These are phyloP conservation scores for Mionectes macconnelli DNA, from an alignment of 2,113 vertebrate genomes.

Conservation along the genomic window DNA sequence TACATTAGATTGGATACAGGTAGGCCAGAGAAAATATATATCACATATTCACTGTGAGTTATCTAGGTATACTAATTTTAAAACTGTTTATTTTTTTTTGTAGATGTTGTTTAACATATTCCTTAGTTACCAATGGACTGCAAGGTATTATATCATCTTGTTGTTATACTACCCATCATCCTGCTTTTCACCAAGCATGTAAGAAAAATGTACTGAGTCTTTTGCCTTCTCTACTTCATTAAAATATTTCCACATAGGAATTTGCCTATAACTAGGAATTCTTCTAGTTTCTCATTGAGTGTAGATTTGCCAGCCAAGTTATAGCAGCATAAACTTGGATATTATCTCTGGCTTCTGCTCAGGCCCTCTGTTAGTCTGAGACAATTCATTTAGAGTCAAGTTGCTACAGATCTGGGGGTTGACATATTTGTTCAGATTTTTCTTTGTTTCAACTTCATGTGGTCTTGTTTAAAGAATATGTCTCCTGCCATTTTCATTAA, in stretches of 20 bases:
- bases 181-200: neutral
- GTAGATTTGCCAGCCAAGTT: neutral
- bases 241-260: neutral
- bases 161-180: neutral
- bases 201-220: neutral
- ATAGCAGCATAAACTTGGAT: neutral
- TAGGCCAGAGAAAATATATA: neutral
- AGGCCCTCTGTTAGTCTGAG: neutral
- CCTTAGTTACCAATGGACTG: conserved; percentile 11
- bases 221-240: neutral
- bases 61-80: neutral
- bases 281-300: neutral
- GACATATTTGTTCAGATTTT: neutral
- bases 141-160: neutral
- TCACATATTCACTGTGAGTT: neutral
- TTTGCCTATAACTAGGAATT: neutral
- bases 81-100: neutral
- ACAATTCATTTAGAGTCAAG: neutral
- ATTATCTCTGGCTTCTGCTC: neutral
- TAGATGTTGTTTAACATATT: neutral
- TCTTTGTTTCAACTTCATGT: neutral
- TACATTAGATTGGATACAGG: neutral
- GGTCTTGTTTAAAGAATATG: neutral
- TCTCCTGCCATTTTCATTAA: neutral
- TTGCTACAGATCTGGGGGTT: neutral